Conservation (phyloP, 2,888 invertebrate genomes). For the Hartigia nigra region DNA sequence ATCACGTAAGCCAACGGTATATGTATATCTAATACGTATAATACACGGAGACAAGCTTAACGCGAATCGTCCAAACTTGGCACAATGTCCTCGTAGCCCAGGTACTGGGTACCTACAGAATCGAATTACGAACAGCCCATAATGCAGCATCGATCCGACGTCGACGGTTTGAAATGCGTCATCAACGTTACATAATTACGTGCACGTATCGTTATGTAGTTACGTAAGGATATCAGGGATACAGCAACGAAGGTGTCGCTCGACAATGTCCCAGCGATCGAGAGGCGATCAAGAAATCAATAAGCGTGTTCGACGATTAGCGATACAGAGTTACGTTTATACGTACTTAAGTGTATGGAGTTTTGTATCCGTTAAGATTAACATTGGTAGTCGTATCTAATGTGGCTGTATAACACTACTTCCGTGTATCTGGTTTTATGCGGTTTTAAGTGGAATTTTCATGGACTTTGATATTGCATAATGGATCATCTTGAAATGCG, state of each 20-base stretch:
- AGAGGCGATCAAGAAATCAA: neutral
- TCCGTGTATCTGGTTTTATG: neutral
- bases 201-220: conserved; percentile 30
- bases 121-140: neutral
- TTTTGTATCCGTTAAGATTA: neutral
- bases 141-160: conserved; percentile 30
- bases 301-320: neutral
- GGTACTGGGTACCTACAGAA: neutral
- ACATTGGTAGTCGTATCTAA: neutral
- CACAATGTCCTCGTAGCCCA: neutral
- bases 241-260: neutral
- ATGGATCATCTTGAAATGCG: neutral
- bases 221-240: conserved; percentile 19
- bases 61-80: neutral
- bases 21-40: neutral
- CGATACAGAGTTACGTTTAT: neutral
- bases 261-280: neutral
- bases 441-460: neutral
- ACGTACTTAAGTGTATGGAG: neutral
- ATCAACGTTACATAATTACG: conserved; percentile 31
- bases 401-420: neutral
- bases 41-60: neutral
- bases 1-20: conserved; percentile 21
- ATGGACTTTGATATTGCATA: neutral
- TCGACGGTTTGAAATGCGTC: conserved; percentile 30